These are phyloP conservation scores for Invenusta paracnida DNA, from an alignment of 2,888 invertebrate genomes.

Conservation along the genomic window DNA sequence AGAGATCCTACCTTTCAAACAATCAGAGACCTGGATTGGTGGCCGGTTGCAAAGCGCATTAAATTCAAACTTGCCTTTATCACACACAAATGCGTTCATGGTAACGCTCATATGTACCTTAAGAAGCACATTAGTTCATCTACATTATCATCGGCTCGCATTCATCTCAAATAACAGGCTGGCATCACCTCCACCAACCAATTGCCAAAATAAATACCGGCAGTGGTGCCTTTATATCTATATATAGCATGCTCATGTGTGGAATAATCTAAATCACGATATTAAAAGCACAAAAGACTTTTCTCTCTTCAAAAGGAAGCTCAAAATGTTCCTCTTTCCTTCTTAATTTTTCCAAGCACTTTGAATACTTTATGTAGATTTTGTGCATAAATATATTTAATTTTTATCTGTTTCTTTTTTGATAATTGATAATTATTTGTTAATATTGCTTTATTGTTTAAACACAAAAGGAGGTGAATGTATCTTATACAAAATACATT, in stretches of 20 bases:
- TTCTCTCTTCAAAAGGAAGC: slow-evolving; percentile 17
- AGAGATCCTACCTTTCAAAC: not conserved
- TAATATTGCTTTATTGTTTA: no score
- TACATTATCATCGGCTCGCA: no score
- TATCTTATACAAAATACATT: no score
- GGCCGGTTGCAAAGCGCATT: not conserved
- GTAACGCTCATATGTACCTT: not conserved
- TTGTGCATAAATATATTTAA: not conserved
- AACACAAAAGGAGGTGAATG: no score
- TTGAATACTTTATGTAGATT: not conserved
- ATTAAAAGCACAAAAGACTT: slow-evolving; percentile 11
- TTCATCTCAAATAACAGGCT: not conserved
- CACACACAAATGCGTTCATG: slow-evolving; percentile 19
- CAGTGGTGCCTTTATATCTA: not conserved
- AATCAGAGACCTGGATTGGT: slow-evolving; percentile 21
- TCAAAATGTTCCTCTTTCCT: slow-evolving; percentile 1
- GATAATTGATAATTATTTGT: no score
- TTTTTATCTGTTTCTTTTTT: no score
- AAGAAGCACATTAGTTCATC: not conserved
- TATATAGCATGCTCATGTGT: not conserved
- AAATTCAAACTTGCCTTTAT: not conserved
- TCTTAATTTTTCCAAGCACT: not conserved
- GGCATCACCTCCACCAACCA: not conserved
- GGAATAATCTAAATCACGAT: slow-evolving; percentile 3
- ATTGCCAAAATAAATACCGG: not conserved